Conservation (phyloP, 2,797 vertebrate genomes). For the Discoglossus pictus region DNA sequence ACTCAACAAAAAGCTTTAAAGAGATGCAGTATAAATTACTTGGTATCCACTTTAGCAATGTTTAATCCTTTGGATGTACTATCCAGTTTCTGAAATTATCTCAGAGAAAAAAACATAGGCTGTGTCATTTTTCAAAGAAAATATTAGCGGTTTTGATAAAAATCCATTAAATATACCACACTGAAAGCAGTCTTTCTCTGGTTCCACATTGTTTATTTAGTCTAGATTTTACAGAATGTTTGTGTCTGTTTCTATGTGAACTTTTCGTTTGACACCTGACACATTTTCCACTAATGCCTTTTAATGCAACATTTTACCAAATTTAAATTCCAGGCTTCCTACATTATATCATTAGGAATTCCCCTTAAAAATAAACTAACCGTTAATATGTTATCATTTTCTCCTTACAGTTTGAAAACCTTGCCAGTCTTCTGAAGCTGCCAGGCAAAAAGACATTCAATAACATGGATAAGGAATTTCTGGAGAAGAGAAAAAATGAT, state of each 20-base stretch:
- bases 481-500: slow-evolving; percentile 97
- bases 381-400: too few relatives aligned
- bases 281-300: background rate
- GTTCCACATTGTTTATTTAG: slow-evolving; percentile 5
- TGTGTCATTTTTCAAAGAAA: slow-evolving; percentile 11
- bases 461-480: slow-evolving; percentile 97
- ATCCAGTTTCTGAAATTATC: background rate
- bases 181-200: background rate
- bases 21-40: too few relatives aligned
- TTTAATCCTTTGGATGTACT: background rate
- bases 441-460: slow-evolving; percentile 98
- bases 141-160: slow-evolving; percentile 5
- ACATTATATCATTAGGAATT: too few relatives aligned
- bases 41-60: background rate
- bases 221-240: slow-evolving; percentile 10
- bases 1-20: too few relatives aligned
- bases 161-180: background rate
- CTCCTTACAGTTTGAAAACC: slow-evolving; percentile 87
- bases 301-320: background rate
- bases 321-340: too few relatives aligned
- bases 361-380: too few relatives aligned
- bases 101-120: background rate
- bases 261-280: background rate
- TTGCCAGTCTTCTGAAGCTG: slow-evolving; percentile 88
- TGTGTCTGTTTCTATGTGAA: background rate